Conservation (phyloP, 2,113 vertebrate genomes). For the Alligator mississippiensis region DNA sequence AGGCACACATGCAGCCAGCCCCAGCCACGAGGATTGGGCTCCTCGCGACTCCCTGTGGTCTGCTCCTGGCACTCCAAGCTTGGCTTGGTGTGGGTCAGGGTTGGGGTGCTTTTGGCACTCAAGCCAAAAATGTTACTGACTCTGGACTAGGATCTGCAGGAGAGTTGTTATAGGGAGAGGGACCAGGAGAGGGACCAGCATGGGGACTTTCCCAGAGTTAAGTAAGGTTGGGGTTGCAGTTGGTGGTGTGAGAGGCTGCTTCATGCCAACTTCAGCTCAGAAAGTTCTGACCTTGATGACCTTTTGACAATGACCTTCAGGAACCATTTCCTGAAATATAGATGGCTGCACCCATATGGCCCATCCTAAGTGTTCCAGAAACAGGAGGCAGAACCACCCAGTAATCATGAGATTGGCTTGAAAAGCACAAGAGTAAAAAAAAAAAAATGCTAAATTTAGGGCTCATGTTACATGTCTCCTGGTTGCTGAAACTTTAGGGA, state of each 20-base stretch:
- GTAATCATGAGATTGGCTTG: not conserved
- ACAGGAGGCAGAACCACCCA: not conserved
- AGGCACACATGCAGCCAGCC: not conserved
- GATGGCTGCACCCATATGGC: not conserved
- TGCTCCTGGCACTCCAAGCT: too few relatives aligned
- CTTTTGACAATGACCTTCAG: too few relatives aligned
- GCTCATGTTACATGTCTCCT: not conserved
- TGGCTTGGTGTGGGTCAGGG: too few relatives aligned
- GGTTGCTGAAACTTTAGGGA: not conserved
- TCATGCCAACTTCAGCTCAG: too few relatives aligned
- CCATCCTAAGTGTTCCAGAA: not conserved
- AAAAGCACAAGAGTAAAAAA: not conserved
- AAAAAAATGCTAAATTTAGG: not conserved
- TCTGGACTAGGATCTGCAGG: rapidly evolving
- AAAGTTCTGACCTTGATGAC: too few relatives aligned
- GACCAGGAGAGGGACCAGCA: slow-evolving; percentile 36
- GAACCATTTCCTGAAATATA: too few relatives aligned
- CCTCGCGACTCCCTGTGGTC: not conserved
- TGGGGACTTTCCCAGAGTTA: slow-evolving; percentile 19
- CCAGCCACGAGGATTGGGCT: not conserved
- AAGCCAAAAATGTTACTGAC: not conserved
- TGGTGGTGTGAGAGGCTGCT: too few relatives aligned
- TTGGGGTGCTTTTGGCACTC: too few relatives aligned
- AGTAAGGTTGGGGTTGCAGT: too few relatives aligned
- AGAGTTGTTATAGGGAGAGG: not conserved